phyloP scores from a whole-genome alignment of 1,140 invertebrate species.

The Cataglyphis hispanica region DNA sequence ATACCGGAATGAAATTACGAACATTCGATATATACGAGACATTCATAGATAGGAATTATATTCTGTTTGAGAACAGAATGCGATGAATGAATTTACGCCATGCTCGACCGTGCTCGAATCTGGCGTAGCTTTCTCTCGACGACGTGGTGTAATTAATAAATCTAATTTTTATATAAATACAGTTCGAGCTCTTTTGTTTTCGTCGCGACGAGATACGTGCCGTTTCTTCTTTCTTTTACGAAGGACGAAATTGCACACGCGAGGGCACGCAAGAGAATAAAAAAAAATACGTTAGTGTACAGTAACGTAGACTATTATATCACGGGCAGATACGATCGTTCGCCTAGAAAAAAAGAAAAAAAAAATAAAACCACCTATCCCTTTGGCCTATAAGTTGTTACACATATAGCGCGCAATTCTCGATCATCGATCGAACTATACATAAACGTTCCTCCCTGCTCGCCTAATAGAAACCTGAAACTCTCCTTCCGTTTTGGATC shows the following conservation, averaged over 20 bases:
- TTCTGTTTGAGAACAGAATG: background rate
- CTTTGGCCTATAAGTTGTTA: slow-evolving; percentile 66
- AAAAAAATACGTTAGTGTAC: background rate
- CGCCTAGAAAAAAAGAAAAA: slow-evolving; percentile 37
- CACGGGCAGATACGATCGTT: slow-evolving; percentile 8
- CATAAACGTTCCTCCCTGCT: slow-evolving; percentile 67
- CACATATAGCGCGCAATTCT: slow-evolving; percentile 23
- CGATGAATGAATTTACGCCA: slow-evolving; percentile 7
- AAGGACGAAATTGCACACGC: slow-evolving; percentile 13
- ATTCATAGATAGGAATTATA: background rate
- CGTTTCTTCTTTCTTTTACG: background rate
- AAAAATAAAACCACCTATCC: slow-evolving; percentile 29
- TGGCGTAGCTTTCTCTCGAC: background rate
- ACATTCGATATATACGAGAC: background rate
- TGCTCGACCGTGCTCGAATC: slow-evolving; percentile 8
- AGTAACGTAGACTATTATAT: slow-evolving; percentile 15
- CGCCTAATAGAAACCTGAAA: slow-evolving; percentile 67
- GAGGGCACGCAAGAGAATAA: slow-evolving; percentile 32
- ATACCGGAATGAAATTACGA: background rate
- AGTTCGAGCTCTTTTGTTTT: slow-evolving; percentile 28
- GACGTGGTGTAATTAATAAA: background rate
- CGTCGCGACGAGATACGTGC: slow-evolving; percentile 3
- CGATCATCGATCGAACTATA: slow-evolving; percentile 36
- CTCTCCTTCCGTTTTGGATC: slow-evolving; percentile 36
- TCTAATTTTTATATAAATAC: background rate